phyloP scores from a whole-genome alignment of 2,797 vertebrate genomes.

The Varecia variegata region DNA sequence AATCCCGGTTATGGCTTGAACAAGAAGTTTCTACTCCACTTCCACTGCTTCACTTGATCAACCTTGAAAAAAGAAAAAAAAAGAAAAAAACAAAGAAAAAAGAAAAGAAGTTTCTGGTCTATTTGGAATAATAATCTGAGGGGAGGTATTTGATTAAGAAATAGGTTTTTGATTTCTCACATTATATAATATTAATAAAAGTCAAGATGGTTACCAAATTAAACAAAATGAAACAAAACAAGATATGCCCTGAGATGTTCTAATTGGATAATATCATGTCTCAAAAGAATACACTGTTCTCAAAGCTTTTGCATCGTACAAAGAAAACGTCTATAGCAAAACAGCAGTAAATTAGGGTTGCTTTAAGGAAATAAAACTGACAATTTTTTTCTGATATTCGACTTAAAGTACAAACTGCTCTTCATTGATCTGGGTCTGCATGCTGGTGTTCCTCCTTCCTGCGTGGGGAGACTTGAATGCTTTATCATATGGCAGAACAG shows the following conservation, averaged over 20 bases:
- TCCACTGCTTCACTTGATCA: no score
- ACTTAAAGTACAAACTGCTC: neutral
- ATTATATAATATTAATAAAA: neutral
- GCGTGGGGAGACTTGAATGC: neutral
- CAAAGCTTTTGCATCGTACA: neutral
- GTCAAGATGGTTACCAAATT: neutral
- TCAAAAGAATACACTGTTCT: neutral
- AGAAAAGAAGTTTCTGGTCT: neutral
- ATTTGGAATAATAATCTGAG: neutral
- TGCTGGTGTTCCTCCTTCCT: neutral
- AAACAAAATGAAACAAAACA: neutral
- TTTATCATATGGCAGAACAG: neutral
- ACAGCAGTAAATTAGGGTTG: neutral
- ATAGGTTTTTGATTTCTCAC: slow-evolving; percentile 28
- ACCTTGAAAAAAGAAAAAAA: no score
- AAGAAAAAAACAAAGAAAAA: no score
- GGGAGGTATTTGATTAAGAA: slow-evolving; percentile 11
- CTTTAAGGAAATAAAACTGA: slow-evolving; percentile 22
- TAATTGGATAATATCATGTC: neutral
- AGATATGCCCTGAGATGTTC: neutral
- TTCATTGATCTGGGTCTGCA: neutral
- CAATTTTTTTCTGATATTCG: neutral
- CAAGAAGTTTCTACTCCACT: neutral
- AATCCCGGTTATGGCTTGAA: neutral
- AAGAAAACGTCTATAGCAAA: neutral